Conservation (phyloP, 2,888 invertebrate species). For the Heliothis peltigera region DNA sequence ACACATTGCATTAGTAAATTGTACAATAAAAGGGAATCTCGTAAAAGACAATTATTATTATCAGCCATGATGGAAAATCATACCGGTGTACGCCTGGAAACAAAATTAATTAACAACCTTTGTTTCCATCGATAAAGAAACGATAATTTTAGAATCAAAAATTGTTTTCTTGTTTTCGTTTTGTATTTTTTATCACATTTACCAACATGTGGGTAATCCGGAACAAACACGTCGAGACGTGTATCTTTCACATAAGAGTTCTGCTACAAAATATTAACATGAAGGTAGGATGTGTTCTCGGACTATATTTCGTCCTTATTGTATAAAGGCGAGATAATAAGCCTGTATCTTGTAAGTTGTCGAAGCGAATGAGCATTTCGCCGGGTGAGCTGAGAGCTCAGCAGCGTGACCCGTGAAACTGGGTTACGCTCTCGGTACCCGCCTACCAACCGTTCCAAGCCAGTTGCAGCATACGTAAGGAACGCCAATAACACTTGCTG, state of each 20-base stretch:
- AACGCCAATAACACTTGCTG: conserved; percentile 44
- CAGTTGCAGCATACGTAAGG: conserved; percentile 52
- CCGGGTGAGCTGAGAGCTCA: conserved; percentile 62
- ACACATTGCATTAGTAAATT: conserved; percentile 27
- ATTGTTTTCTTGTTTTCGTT: not conserved
- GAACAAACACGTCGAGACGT: not conserved
- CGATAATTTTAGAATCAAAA: not conserved
- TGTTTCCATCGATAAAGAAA: not conserved
- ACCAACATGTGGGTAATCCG: too few species aligned
- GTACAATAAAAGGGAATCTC: conserved; percentile 15
- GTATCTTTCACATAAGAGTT: not conserved
- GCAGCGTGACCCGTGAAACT: conserved; percentile 74
- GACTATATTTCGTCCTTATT: not conserved
- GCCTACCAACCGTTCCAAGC: conserved; percentile 55
- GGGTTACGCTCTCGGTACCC: conserved; percentile 69
- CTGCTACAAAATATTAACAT: not conserved
- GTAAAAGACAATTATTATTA: not conserved
- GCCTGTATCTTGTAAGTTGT: conserved; percentile 59
- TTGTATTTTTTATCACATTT: too few species aligned
- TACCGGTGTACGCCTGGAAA: not conserved
- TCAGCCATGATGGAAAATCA: not conserved
- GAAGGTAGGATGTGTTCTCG: not conserved
- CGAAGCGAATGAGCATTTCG: conserved; percentile 68
- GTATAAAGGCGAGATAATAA: conserved; percentile 36
- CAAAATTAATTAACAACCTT: not conserved